Base-by-base conservation (phyloP, 2,888 invertebrate genomes). In the Dryomyza anilis region DNA sequence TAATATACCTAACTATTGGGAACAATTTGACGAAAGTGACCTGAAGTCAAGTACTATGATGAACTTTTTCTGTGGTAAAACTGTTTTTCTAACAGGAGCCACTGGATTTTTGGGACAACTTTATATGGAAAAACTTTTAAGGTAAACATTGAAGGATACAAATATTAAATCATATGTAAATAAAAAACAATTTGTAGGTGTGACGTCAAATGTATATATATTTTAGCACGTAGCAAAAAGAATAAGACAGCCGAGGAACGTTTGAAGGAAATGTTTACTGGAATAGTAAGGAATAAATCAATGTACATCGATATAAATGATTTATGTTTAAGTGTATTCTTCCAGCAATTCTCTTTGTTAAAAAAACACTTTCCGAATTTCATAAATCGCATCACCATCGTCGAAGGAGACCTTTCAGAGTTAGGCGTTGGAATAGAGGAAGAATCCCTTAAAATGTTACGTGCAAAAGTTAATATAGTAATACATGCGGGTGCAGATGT, bases 401-500 rank as follows among this genome's bases (percentile, higher is more conserved):
- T 76, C 50, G 73, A 74, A 46, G 77, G 77, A 8, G 73, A 75
- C 57, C 62, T 75, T 33, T 53, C 58, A 6, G 45, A 71, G 58
- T 46, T 71, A 0, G 58, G 67, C 6, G 55, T 76, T 1, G 76
- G 71, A 12, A 67, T 77, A 2, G 68, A 70, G 1, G 66, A 68
- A 8, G 64, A 64, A 4, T 69, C 72, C 52, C 52, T 68, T 36
- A 23, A 64, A 0, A 65, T 69, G 8, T 62, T 77, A 8, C 65
- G 68, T 6, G 68, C 73, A 5, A 74, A 70, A 55, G 74, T 73
- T 1, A 64, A 77, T 30, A 72, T 77, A 27, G 70, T 76, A 1
- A 65, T 75, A 5, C 77, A 77, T 64, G 73, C 73, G 4, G 76
- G 74, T 3, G 74, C 75, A 8, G 73, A 75, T 66, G 74, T 75